Percentiles rank a stretch among this genome's conserved stretches.
Conservation (phyloP, 2,888 invertebrate genomes). For the Enoplolaimus lenunculus region DNA sequence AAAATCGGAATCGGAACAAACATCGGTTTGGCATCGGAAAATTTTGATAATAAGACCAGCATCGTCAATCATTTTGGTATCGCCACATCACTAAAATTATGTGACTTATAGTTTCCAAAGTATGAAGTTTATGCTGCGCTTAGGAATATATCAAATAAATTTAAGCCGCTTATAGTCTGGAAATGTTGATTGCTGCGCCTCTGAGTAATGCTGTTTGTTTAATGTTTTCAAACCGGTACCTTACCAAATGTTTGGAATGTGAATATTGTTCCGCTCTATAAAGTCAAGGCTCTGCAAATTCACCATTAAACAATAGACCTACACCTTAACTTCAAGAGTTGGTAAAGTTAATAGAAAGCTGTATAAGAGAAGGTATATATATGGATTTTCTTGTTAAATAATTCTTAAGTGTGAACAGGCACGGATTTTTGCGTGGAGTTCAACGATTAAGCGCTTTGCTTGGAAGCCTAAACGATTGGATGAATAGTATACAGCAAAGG, state of each 20-base stretch:
- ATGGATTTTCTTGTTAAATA: background rate
- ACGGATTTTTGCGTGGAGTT: background rate
- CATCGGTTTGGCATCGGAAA: too few species aligned
- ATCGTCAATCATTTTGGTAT: too few species aligned
- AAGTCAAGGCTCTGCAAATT: background rate
- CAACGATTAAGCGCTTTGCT: background rate
- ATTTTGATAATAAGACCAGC: too few species aligned
- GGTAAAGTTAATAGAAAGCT: conserved; percentile 1
- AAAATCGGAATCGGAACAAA: too few species aligned
- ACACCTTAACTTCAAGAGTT: background rate
- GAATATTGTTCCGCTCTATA: conserved; percentile 4
- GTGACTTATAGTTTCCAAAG: too few species aligned
- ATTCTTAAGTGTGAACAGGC: background rate
- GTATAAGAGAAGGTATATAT: background rate
- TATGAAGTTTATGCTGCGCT: too few species aligned
- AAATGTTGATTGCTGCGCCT: background rate
- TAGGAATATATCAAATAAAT: too few species aligned
- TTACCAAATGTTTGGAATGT: conserved; percentile 1
- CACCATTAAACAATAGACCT: conserved; percentile 2
- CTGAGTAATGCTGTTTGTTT: background rate
- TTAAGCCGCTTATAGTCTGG: too few species aligned
- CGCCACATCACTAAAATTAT: too few species aligned
- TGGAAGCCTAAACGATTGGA: conserved; percentile 10
- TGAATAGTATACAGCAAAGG: conserved; percentile 2
- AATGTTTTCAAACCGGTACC: background rate